Evolutionary conservation across 1,140 invertebrate species (phyloP).

Genomic region (Asbolus verrucosus): DNA sequence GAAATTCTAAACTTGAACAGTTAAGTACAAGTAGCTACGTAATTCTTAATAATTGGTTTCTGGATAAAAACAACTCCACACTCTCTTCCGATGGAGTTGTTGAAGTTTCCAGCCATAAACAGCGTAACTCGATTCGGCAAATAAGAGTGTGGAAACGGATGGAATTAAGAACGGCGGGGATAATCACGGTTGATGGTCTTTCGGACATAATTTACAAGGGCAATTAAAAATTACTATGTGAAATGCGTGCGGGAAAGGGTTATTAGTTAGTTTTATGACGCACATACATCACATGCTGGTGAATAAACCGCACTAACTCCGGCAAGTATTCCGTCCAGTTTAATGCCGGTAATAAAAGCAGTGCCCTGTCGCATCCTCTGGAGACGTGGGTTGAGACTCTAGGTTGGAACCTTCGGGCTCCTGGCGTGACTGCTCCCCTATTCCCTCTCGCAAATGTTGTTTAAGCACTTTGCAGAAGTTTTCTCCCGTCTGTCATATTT

Average conservation of each 20-base stretch:
- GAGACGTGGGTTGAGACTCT: conserved; percentile 49
- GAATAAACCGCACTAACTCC: conserved; percentile 45
- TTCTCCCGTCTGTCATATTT: conserved; percentile 50
- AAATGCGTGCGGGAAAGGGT: conserved; percentile 34
- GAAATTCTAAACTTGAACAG: neutral
- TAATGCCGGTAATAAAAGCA: conserved; percentile 53
- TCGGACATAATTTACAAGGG: conserved; percentile 11
- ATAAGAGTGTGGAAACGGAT: conserved; percentile 25
- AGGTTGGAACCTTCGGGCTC: conserved; percentile 30
- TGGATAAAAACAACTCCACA: neutral
- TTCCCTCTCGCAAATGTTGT: conserved; percentile 49
- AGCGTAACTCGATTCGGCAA: conserved; percentile 20
- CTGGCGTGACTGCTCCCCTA: conserved; percentile 29
- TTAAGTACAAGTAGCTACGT: conserved; percentile 11
- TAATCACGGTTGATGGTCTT: neutral
- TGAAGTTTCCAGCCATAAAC: conserved; percentile 23
- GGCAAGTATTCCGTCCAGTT: conserved; percentile 36
- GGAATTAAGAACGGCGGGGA: conserved; percentile 8
- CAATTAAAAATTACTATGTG: conserved; percentile 36
- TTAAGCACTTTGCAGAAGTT: conserved; percentile 50
- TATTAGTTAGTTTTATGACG: conserved; percentile 23
- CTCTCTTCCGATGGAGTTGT: neutral
- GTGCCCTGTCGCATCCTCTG: conserved; percentile 48
- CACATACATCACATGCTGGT: conserved; percentile 41
- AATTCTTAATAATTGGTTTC: conserved; percentile 29